Evolutionary conservation across 2,888 invertebrate species (phyloP), one percentile per base, ranked within the genome.

Genomic region (Stegana nigrithorax): DNA sequence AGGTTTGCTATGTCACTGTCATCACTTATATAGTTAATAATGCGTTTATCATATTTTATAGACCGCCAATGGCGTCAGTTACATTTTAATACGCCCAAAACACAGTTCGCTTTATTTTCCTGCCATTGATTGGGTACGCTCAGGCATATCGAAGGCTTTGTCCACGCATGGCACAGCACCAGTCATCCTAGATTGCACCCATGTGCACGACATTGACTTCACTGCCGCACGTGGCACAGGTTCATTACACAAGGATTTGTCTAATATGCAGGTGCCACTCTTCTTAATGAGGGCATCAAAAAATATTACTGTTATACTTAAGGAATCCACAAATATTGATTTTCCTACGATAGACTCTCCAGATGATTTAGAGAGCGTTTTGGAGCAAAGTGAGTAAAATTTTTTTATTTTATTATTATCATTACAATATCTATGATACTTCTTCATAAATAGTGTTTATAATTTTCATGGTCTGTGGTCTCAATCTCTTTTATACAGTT

Each of bases 181-280:
- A 0, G 91, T 95, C 1, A 91, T 94, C 6, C 89, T 95, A 6
- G 94, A 95, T 82, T 94, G 94, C 78, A 87, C 92, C 84, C 92
- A 91, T 82, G 90, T 95, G 10, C 86, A 92, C 65, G 91, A 92
- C 36, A 92, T 93, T 0, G 95, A 95, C 86, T 95, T 94, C 81
- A 95, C 94, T 6, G 94, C 94, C 17, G 94, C 94, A 0, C 93
- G 93, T 86, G 94, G 94, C 47, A 91, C 94, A 68, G 92, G 93
- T 23, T 90, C 92, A 0, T 81, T 94, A 50, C 91, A 93, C 1
- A 89, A 89, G 65, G 93, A 93, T 66, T 89, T 94, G 56, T 88
- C 89, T 1, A 87, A 88, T 4, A 88, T 92, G 26, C 91, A 92
- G 12, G 93, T 93, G 69, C 90, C 90, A 0, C 84, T 94, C 2